Evolutionary conservation across 2,888 invertebrate genomes (phyloP), one percentile per base, ranked within the genome.

Genomic region (Eristalinus sepulchralis): DNA sequence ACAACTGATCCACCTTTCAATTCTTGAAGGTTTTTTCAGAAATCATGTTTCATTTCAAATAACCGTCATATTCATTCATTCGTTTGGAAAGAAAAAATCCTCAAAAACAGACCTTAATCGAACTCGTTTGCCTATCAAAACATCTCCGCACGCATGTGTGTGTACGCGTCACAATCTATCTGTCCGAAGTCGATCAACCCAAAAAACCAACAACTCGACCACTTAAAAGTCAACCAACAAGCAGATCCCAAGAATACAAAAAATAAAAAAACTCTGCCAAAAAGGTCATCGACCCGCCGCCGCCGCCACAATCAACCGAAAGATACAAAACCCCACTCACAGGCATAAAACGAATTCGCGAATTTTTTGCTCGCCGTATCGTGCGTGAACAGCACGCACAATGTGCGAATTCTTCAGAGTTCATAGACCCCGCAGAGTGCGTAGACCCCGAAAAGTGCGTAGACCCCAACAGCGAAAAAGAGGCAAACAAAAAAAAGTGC

Each of bases 361-460:
- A 85, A 63, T 68, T 68, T 59, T 71, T 59, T 55, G 55, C 17
- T 62, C n/a, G 34, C 62, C 8, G n/a, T 1, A 22, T 22, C 36
- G 24, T 72, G 64, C 64, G 66, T 66, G 20, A 63, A 34, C 4
- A 57, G 17, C 79, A 72, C 79, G 79, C 79, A 80, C 66, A 72
- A 60, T 80, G 67, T 80, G 72, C 72, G 77, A 67, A 72, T 80
- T 62, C 62, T 63, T 20, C 17, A 17, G 34, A 63, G 62, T 63
- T 31, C 62, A 34, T 33, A 31, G 34, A 63, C 62, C 33, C 62
- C 78, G 53, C 34, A 75, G 64, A 82, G 85, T 81, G 85, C 85
- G 85, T 85, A 67, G 81, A 85, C 76, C 81, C 72, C 85, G 17
- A 36, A 85, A 78, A 85, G 83, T 86, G 83, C 86, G 86, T 86